Base-by-base conservation (phyloP, 2,888 invertebrate species). In the Eretmocerus hayati region DNA sequence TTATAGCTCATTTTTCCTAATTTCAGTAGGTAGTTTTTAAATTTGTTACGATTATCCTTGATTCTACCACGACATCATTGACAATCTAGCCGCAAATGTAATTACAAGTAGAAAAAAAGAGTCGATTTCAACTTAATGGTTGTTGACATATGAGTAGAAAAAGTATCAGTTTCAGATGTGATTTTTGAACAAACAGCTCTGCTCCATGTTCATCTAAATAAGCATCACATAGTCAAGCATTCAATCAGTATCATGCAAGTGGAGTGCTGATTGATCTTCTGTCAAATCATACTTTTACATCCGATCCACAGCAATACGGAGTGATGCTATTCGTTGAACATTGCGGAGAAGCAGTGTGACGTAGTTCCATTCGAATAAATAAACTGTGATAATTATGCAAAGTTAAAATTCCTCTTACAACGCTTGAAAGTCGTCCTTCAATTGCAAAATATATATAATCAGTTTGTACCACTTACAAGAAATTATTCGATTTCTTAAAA, bases 191-290 rank as follows among this genome's bases (percentile, higher is more conserved):
- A 32, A 26, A 41, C 32, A 42, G 6, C 8, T 45, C 22, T 60
- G 40, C 52, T 65, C 63, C 63, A 63, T 65, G 55, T 62, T 62
- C 59, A 60, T 58, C 58, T 64, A 61, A 61, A 62, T 63, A 66
- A 63, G 58, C 63, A 61, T 59, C 62, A 62, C 61, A n/a, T n/a
- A n/a, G n/a, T n/a, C n/a, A n/a, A n/a, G n/a, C n/a, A n/a, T n/a
- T n/a, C n/a, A n/a, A n/a, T n/a, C n/a, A n/a, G n/a, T n/a, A n/a
- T n/a, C n/a, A n/a, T n/a, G n/a, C n/a, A n/a, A n/a, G n/a, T n/a
- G n/a, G n/a, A n/a, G n/a, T n/a, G n/a, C n/a, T n/a, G n/a, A n/a
- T n/a, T n/a, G n/a, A n/a, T n/a, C n/a, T n/a, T n/a, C n/a, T n/a
- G n/a, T n/a, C n/a, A n/a, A n/a, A n/a, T n/a, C n/a, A n/a, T n/a